Percentiles rank a stretch among this genome's conserved stretches.
Conservation (phyloP, 1,140 invertebrate species). For the Diuraphis noxia region DNA sequence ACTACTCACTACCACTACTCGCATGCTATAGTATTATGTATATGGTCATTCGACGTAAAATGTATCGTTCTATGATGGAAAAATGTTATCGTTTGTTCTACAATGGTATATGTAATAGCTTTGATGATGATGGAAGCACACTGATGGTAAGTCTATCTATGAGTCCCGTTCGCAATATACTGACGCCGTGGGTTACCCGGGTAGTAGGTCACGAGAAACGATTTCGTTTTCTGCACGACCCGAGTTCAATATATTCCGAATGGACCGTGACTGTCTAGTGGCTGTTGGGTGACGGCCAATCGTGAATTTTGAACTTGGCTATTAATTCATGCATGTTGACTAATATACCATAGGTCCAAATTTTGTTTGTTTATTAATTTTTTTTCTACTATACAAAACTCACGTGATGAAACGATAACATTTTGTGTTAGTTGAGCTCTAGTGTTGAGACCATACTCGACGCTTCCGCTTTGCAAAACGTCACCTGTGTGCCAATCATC, state of each 20-base stretch:
- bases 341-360: slow-evolving; percentile 30
- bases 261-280: slow-evolving; percentile 22
- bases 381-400: slow-evolving; percentile 36
- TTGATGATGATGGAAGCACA: slow-evolving; percentile 29
- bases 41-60: background rate
- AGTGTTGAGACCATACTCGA: slow-evolving; percentile 53
- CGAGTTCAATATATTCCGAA: slow-evolving; percentile 37
- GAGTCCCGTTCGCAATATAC: slow-evolving; percentile 8
- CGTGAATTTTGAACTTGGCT: slow-evolving; percentile 46
- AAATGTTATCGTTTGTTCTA: background rate
- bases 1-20: background rate
- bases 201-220: background rate
- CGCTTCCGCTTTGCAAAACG: slow-evolving; percentile 52
- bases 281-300: slow-evolving; percentile 40
- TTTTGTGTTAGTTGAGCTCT: slow-evolving; percentile 36
- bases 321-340: slow-evolving; percentile 49
- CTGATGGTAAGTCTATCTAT: slow-evolving; percentile 6
- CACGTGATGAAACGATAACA: slow-evolving; percentile 45
- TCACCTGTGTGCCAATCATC: slow-evolving; percentile 53
- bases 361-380: slow-evolving; percentile 39
- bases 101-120: background rate
- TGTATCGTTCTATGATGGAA: background rate
- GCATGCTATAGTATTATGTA: background rate
- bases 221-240: slow-evolving; percentile 37
- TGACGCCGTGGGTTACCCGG: background rate